phyloP scores from a whole-genome alignment of 2,888 invertebrate genomes.

The Patella pellucida region DNA sequence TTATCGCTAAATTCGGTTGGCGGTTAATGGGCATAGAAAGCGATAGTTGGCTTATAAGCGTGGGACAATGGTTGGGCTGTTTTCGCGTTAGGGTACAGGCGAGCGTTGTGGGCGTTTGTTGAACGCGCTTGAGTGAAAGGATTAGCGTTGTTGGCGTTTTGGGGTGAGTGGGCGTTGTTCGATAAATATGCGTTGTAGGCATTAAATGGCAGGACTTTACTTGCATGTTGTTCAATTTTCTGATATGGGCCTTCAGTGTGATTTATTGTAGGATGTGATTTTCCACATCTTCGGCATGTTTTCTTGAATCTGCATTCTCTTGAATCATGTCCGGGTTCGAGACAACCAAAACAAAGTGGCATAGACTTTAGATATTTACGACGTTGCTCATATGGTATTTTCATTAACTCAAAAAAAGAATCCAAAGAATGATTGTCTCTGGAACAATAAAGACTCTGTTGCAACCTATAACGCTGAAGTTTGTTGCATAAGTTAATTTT shows the following conservation, averaged over 20 bases:
- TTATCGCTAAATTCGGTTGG: too few species aligned
- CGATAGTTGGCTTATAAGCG: too few species aligned
- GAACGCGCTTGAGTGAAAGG: too few species aligned
- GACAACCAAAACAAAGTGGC: constrained; percentile 8
- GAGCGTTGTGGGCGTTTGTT: too few species aligned
- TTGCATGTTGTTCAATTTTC: background rate
- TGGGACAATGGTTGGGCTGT: too few species aligned
- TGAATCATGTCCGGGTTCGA: background rate
- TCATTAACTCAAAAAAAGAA: background rate
- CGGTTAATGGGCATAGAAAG: too few species aligned
- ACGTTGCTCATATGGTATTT: background rate
- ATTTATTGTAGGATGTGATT: background rate
- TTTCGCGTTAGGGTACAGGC: too few species aligned
- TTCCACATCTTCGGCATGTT: constrained; percentile 7
- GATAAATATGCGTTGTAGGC: too few species aligned
- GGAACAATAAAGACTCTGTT: background rate
- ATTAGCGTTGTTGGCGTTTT: background rate
- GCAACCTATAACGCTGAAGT: background rate
- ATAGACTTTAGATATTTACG: background rate
- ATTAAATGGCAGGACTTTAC: background rate
- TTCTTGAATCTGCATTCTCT: background rate
- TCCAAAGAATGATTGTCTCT: background rate
- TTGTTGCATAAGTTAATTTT: background rate
- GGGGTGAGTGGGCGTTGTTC: background rate
- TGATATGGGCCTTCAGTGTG: background rate